phyloP scores from a whole-genome alignment of 2,113 vertebrate species.

The Paradisaea rubra region DNA sequence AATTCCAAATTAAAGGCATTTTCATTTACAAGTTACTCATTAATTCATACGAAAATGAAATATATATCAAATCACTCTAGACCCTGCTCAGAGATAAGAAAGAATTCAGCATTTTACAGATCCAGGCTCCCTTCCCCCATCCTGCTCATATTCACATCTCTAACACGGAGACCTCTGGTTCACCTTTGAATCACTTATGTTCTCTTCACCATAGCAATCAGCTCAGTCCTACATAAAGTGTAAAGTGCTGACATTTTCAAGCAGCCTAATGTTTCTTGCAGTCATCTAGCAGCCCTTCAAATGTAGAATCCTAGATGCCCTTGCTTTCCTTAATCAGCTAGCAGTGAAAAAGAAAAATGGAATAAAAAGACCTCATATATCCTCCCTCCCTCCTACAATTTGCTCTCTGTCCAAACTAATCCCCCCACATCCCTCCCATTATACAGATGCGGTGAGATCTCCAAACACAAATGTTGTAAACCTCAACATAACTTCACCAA shows the following conservation, averaged over 20 bases:
- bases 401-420: background rate
- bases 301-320: constrained; percentile 52
- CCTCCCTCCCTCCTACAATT: background rate
- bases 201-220: constrained; percentile 57
- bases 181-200: constrained; percentile 63
- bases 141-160: background rate
- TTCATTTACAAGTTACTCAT: background rate
- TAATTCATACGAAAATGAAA: background rate
- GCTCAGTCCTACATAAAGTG: constrained; percentile 58
- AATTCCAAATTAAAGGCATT: background rate
- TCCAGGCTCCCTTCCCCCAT: constrained; percentile 7
- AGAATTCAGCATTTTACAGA: background rate
- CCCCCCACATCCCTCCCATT: background rate
- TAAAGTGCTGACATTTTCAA: constrained; percentile 64
- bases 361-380: background rate
- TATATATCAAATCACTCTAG: background rate
- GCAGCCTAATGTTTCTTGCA: constrained; percentile 57
- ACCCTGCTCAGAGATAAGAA: background rate
- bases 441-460: background rate
- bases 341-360: background rate
- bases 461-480: constrained; percentile 46
- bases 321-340: constrained; percentile 55
- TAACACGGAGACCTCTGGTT: constrained; percentile 37
- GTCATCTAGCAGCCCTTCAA: constrained; percentile 61
- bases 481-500: constrained; percentile 10